phyloP scores from a whole-genome alignment of 2,888 invertebrate species.

The Fissipunctia ypsillon region DNA sequence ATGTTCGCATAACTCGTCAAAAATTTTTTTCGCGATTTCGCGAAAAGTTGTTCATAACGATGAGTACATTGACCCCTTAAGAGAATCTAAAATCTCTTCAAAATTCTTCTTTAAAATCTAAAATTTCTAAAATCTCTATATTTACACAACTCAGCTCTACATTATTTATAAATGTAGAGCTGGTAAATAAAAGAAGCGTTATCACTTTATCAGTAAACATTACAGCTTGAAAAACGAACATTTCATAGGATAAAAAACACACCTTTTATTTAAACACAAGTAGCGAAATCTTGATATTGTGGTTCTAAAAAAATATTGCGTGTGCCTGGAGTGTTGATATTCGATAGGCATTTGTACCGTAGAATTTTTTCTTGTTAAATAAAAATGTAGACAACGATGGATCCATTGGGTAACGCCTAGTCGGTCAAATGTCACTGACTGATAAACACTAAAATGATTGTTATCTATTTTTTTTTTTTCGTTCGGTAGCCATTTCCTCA shows the following conservation, averaged over 20 bases:
- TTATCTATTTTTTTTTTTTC: background rate
- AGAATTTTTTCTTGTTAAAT: background rate
- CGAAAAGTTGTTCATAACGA: too few species aligned
- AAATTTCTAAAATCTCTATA: too few species aligned
- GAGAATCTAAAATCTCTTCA: too few species aligned
- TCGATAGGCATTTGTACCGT: background rate
- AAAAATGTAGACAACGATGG: conserved; percentile 17
- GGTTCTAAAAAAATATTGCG: background rate
- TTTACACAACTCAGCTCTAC: too few species aligned
- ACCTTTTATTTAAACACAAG: background rate
- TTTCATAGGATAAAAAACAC: background rate
- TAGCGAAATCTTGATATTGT: background rate
- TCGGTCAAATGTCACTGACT: conserved; percentile 14
- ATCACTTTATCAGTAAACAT: background rate
- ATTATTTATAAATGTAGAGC: too few species aligned
- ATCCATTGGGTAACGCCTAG: background rate
- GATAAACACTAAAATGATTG: background rate
- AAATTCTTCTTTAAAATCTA: too few species aligned
- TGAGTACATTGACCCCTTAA: too few species aligned
- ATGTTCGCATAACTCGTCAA: too few species aligned
- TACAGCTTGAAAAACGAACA: background rate
- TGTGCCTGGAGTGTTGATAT: background rate
- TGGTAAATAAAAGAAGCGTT: background rate
- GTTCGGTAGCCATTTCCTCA: background rate
- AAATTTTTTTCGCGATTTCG: too few species aligned